Percentiles rank a stretch among this genome's conserved stretches.
These are phyloP conservation scores for Fundulus diaphanus DNA, from an alignment of 2,797 vertebrate species.

Conservation along the genomic window DNA sequence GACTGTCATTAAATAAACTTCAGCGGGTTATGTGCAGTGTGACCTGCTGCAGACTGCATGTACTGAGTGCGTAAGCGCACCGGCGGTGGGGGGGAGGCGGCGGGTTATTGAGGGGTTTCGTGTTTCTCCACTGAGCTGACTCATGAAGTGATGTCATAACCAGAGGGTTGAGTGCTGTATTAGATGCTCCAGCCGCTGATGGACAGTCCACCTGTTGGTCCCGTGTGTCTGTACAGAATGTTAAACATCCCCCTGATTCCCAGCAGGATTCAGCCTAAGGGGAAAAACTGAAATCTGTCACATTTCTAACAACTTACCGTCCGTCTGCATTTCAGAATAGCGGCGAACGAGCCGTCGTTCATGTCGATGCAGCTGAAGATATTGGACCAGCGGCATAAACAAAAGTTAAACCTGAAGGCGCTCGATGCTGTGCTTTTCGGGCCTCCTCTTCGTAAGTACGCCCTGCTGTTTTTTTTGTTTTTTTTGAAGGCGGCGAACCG, in stretches of 20 bases:
- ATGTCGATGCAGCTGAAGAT: slow-evolving; percentile 95
- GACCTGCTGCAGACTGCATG: slow-evolving; percentile 44
- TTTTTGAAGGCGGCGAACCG: not conserved
- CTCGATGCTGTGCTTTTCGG: slow-evolving; percentile 97
- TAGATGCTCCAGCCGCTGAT: slow-evolving; percentile 44
- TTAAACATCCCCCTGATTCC: not conserved
- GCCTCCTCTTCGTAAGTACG: slow-evolving; percentile 91
- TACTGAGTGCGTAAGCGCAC: slow-evolving; percentile 29
- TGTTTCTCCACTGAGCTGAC: slow-evolving; percentile 65
- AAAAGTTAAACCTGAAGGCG: slow-evolving; percentile 96
- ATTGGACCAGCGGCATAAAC: slow-evolving; percentile 94
- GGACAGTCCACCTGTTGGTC: not conserved
- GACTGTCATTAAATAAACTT: slow-evolving; percentile 10
- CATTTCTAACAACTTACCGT: not conserved
- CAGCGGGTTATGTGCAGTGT: slow-evolving; percentile 40
- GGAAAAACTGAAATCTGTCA: not conserved
- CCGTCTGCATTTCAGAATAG: slow-evolving; percentile 85
- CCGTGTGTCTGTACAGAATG: slow-evolving; percentile 1
- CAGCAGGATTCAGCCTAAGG: not conserved
- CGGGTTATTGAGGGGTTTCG: slow-evolving; percentile 45
- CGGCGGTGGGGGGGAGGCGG: not conserved
- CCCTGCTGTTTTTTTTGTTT: not conserved
- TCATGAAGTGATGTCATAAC: slow-evolving; percentile 79
- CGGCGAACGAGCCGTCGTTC: slow-evolving; percentile 93
- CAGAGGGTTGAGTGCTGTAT: slow-evolving; percentile 49